phyloP scores from a whole-genome alignment of 2,797 vertebrate genomes.

The Phaenicophaeus curvirostris region DNA sequence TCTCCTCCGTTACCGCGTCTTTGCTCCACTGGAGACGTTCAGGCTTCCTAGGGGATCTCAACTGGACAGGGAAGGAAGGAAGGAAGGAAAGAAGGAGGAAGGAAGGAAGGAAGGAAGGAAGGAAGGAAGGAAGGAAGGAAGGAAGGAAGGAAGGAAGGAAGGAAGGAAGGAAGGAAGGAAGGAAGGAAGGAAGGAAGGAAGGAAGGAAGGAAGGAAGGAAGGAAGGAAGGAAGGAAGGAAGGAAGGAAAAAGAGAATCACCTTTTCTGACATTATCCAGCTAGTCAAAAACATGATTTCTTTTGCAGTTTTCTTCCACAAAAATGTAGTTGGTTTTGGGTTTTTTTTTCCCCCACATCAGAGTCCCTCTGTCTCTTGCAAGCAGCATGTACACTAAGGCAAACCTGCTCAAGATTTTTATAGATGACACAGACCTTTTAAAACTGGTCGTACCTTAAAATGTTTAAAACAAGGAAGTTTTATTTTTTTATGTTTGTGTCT shows the following conservation, averaged over 20 bases:
- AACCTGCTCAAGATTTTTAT: not conserved
- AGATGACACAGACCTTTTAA: not conserved
- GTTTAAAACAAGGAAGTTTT: not conserved
- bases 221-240: no score
- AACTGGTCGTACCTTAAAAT: accelerated
- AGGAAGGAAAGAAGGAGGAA: accelerated
- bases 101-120: accelerated
- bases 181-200: no score
- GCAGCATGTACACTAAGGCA: not conserved
- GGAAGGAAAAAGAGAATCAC: no score
- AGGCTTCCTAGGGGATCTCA: not conserved
- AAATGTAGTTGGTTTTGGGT: not conserved
- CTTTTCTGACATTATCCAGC: not conserved
- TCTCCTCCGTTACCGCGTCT: accelerated
- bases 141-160: no score
- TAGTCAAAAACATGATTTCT: not conserved
- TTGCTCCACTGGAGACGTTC: accelerated
- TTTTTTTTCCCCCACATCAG: no score
- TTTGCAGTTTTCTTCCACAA: not conserved
- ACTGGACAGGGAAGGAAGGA: accelerated
- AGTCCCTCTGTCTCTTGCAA: not conserved
- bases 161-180: no score
- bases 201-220: no score
- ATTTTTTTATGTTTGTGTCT: not conserved
- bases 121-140: accelerated